Evolutionary conservation across 2,113 vertebrate genomes (phyloP), one percentile per base, ranked within the genome.

Genomic region (Fulica atra): DNA sequence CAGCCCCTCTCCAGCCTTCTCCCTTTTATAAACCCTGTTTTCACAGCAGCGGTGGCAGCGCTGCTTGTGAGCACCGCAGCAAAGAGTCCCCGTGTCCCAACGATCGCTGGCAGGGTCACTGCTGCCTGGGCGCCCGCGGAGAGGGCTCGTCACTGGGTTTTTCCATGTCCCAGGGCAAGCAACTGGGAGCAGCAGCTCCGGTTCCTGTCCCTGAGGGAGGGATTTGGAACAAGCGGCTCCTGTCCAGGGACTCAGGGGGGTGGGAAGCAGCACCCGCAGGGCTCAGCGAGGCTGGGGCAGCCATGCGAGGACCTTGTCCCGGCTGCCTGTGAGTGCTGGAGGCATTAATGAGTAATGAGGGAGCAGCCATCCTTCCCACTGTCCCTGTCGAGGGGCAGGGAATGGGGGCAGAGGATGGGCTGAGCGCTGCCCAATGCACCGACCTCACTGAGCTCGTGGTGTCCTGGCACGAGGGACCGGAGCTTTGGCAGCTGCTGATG

Each of bases 281-380:
- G 69, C 68, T 53, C 84, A 0, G 10, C 3, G 4, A 40, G 51
- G 57, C 64, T 0, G 6, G 31, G 35, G 33, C 0, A 2, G 79
- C 16, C 3, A 11, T 2, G 2, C 2, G 7, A 89, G 92, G 82
- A 90, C 83, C 90, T 97, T 89, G 86, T 70, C 92, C 92, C 1
- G 0, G 26, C 19, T 0, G 0, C 31, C 54, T 1, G 2, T 0
- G 7, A 20, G 57, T 12, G 7, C 42, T 2, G 1, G 56, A 38
- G 59, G 54, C 0, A 51, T 94, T 89, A 91, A 91, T 94, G 92
- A 92, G 84, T 92, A 73, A 96, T 23, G 84, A 89, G 81, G 83
- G 65, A 90, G 81, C 86, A 63, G 31, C 38, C 61, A 17, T 31
- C 50, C 16, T 42, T 56, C 20, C 25, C 0, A 1, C 40, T 38